Base-by-base conservation (phyloP, 2,888 invertebrate species). In the Tetropium fuscum region DNA sequence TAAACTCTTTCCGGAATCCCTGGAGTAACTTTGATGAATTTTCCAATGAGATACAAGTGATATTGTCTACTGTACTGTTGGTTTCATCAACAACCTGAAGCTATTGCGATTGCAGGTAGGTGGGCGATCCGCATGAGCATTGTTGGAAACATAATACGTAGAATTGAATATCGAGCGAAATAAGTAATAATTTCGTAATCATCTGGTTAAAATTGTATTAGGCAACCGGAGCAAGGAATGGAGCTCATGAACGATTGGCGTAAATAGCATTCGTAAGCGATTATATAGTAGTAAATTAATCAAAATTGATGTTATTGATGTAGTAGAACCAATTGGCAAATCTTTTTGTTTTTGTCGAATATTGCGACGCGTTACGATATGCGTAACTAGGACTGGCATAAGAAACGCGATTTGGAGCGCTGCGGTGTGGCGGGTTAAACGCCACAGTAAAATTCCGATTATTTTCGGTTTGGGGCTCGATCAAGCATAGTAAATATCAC, bases 371-470 rank as follows among this genome's bases (percentile, higher is more conserved):
- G 27, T 15, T 1, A 7, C n/a, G 0, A 15, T 44, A 15, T 25
- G 27, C 44, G 44, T 30, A 44, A 44, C 27, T 10, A 16, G 18
- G 27, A 8, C 13, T 27, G 16, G 6, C 27, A 44, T 18, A 43
- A 25, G 41, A 10, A 40, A 41, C 18, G 2, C 13, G 22, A 36
- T 36, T 36, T 16, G 16, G 18, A 5, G 3, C 18, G 13, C 13
- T 25, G 44, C 27, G 18, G 44, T 25, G 44, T 44, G 44, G 44
- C 13, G 16, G 11, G 27, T 13, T 44, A 48, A 36, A 48, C 15
- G 48, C 48, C 48, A 15, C 20, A 36, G 36, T 48, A 32, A 36
- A 36, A 48, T 48, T 7, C 16, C 13, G 15, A 48, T 48, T 48
- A 36, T 48, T 36, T 36, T 32, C 38, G 48, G 48, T 48, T 36